These are phyloP conservation scores for Dolichotis patagonum DNA, from an alignment of 2,113 vertebrate species.

Conservation along the genomic window DNA sequence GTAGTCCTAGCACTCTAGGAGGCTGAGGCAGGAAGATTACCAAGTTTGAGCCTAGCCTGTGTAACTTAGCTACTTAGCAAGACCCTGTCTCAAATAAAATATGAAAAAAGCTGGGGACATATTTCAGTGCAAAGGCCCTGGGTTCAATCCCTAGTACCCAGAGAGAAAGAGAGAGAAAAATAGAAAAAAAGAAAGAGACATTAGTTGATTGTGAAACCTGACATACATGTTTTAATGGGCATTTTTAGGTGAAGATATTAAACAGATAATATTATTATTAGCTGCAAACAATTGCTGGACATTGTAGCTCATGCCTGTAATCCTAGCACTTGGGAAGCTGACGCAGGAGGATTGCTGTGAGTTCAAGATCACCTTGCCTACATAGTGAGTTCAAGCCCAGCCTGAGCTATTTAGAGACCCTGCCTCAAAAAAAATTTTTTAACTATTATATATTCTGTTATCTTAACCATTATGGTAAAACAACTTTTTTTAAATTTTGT, in stretches of 20 bases:
- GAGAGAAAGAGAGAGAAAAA: not conserved
- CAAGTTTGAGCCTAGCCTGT: not conserved
- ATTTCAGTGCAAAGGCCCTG: not conserved
- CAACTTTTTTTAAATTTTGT: not conserved
- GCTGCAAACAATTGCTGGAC: not conserved
- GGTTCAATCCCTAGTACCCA: not conserved
- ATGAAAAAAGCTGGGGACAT: not conserved
- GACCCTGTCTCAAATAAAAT: not conserved
- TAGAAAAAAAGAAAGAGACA: not conserved
- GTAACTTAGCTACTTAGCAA: not conserved
- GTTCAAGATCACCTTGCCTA: not conserved
- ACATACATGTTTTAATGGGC: not conserved
- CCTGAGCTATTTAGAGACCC: not conserved
- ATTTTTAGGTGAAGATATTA: not conserved
- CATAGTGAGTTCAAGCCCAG: not conserved
- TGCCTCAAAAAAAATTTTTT: not conserved
- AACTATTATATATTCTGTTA: not conserved
- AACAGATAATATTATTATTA: not conserved
- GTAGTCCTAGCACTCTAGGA: not conserved
- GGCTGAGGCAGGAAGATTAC: not conserved
- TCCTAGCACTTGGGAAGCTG: not conserved
- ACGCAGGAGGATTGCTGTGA: not conserved
- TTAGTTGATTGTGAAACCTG: not conserved
- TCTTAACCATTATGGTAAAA: not conserved
- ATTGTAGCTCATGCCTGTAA: not conserved